Evolutionary conservation across 92 coral and sea anemone species (phyloP), one percentile per base, ranked within the genome.

Genomic region (Micromussa lordhowensis): DNA sequence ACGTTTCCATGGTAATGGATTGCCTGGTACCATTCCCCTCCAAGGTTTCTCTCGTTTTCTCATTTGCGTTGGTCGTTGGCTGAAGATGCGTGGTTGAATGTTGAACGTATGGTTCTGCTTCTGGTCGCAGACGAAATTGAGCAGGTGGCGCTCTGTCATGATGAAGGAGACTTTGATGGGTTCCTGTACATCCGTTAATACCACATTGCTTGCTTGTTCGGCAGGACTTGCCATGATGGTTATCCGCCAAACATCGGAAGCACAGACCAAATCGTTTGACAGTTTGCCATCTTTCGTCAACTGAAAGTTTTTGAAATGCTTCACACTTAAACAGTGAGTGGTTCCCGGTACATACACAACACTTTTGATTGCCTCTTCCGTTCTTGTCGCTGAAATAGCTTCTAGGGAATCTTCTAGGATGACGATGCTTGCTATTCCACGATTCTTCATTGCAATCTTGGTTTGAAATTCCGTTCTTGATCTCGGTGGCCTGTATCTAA

Each of bases 321-420:
- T 80, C 85, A 68, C 91, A 92, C 26, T 68, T 92, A 82, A 76
- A 85, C 38, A 84, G 30, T 15, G 90, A 57, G 13, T 85, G 94
- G 29, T 17, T 83, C 36, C 83, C 81, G 12, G 19, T 6, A 40
- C 88, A 85, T 16, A 21, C 66, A 21, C 11, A 16, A 29, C 92
- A 79, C 58, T 68, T 79, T 38, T 40, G 48, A 40, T 40, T 40
- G 10, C 29, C 76, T 77, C 17, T 44, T 49, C 34, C 32, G 3
- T 26, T 53, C 7, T 77, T 17, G 55, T 77, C 34, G 17, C 57
- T 22, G 9, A 77, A 53, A 32, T 5, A 77, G 30, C 29, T 40
- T 1, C 57, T 0, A 15, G 80, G 19, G 3, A 17, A 15, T 54
- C 59, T 54, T 54, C 59, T 54, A 54, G 59, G 0, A 17, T 0